Base-by-base conservation (phyloP, 2,888 invertebrate species). In the Caenorhabditis virilis region DNA sequence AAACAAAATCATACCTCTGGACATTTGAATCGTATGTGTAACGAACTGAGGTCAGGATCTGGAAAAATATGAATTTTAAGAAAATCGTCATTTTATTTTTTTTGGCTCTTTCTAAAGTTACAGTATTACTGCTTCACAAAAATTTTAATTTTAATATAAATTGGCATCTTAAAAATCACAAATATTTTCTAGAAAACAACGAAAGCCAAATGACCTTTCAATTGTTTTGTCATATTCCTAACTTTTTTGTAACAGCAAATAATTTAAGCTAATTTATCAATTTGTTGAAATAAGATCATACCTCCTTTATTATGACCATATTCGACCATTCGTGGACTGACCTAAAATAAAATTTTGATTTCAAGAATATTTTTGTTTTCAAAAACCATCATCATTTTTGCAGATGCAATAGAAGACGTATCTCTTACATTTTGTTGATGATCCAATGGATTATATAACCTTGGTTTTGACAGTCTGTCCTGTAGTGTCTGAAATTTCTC, bases 11-110 rank as follows among this genome's bases (percentile, higher is more conserved):
- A 11, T 20, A 48, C 48, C 13, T 64, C 63, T 16, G 54, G 42
- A 25, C 63, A 64, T 27, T 51, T 51, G 41, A 61, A 51, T 3
- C 55, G 46, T 6, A 56, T 18, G 0, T 20, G 9, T 15, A 43
- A 16, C 7, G 48, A 48, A 4, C 52, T 53, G 7, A 30, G 36
- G 2, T 38, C 26, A 0, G 52, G 20, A 25, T 42, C 48, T 39
- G 30, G 50, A 6, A 22, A 6, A 6, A 22, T 11, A 16, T 38
- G 56, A n/a, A n/a, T 4, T 13, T 25, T 43, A 22, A 15, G 11
- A 36, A 36, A 36, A 36, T 13, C n/a, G 36, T 36, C 36, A 36
- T 13, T n/a, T n/a, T 36, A 7, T 36, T 36, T 13, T 30, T 30
- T 30, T 30, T 30, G 39, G 9, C 39, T 18, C 2, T 39, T 4